Evolutionary conservation across 30 jellyfish, hydroid and myxozoan genomes (phyloP).

Genomic region (Hydractinia echinata): DNA sequence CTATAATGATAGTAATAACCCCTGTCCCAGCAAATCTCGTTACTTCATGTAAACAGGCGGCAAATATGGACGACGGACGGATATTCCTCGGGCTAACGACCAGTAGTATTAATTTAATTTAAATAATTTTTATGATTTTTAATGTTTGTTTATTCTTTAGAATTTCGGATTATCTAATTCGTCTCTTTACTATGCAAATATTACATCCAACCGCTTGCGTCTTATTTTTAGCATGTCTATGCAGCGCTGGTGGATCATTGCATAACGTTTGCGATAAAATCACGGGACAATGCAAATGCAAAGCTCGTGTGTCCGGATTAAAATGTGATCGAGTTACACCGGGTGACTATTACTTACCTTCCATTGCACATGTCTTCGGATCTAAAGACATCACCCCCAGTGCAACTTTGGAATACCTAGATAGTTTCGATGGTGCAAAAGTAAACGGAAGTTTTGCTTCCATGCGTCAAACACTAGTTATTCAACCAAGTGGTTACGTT

Average conservation of each 20-base stretch:
- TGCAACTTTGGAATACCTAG: slow-evolving; percentile 6
- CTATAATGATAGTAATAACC: background rate
- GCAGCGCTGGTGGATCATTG: slow-evolving; percentile 74
- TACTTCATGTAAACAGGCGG: no score
- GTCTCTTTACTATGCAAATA: background rate
- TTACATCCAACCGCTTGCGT: background rate
- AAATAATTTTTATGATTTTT: background rate
- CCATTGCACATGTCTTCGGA: slow-evolving; percentile 27
- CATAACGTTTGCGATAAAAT: slow-evolving; percentile 55
- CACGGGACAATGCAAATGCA: slow-evolving; percentile 75
- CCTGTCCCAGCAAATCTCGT: no score
- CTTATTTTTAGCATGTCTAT: slow-evolving; percentile 55
- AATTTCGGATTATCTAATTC: background rate
- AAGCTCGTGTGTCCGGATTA: slow-evolving; percentile 48
- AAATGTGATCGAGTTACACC: slow-evolving; percentile 48
- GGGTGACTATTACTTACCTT: slow-evolving; percentile 31
- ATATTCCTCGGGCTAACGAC: no score
- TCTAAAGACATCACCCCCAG: slow-evolving; percentile 24
- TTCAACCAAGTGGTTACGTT: background rate
- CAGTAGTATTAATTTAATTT: background rate
- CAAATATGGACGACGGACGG: no score
- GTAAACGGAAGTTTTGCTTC: slow-evolving; percentile 46
- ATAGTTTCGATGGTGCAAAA: slow-evolving; percentile 25
- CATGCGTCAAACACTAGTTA: background rate
- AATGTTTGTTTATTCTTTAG: background rate